Evolutionary conservation across 2,113 vertebrate species (phyloP).

Genomic region (Ardeotis arabs): DNA sequence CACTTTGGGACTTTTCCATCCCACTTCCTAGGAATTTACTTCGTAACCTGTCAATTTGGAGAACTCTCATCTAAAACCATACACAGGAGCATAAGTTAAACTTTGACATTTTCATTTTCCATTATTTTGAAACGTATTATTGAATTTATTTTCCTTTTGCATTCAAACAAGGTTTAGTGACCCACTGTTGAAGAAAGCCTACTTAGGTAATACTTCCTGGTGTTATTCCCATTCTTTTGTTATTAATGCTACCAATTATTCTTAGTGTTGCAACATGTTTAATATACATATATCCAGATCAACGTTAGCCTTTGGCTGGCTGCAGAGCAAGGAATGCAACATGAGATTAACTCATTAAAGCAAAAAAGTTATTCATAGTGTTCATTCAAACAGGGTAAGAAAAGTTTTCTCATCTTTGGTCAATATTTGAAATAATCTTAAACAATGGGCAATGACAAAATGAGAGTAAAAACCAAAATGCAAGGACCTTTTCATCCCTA

Average conservation of each 20-base stretch:
- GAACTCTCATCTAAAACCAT: not conserved
- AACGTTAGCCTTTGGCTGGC: not conserved
- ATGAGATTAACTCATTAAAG: not conserved
- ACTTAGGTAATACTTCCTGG: not conserved
- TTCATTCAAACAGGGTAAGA: not conserved
- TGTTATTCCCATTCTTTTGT: not conserved
- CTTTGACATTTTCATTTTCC: not conserved
- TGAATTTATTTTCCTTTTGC: not conserved
- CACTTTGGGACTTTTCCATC: not conserved
- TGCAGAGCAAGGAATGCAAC: not conserved
- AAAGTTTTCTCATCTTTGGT: not conserved
- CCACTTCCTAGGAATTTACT: not conserved
- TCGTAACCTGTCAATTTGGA: not conserved
- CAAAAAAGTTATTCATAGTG: not conserved
- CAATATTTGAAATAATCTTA: not conserved
- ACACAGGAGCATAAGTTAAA: rapidly evolving
- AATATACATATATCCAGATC: not conserved
- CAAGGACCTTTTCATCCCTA: not conserved
- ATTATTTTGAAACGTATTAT: not conserved
- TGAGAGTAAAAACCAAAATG: not conserved
- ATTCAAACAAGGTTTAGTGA: not conserved
- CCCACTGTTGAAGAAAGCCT: not conserved
- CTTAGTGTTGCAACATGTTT: not conserved
- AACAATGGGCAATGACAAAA: not conserved
- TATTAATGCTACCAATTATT: not conserved